phyloP scores from a whole-genome alignment of 1,140 invertebrate species.

The Aporrectodea caliginosa region DNA sequence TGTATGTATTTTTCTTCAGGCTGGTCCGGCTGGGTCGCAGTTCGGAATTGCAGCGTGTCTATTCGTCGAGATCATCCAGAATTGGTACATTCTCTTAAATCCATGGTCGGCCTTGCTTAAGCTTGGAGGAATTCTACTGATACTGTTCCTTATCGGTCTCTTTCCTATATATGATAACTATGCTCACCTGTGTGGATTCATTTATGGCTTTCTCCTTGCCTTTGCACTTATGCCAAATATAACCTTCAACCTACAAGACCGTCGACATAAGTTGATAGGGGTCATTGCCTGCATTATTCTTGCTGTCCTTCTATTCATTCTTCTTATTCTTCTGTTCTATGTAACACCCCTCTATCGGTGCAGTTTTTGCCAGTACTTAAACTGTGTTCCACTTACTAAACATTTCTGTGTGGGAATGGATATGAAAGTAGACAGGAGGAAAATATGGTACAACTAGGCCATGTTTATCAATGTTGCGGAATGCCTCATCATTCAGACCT shows the following conservation, averaged over 20 bases:
- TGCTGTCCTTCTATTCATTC: conserved; percentile 69
- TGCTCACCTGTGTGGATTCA: conserved; percentile 83
- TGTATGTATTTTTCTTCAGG: conserved; percentile 64
- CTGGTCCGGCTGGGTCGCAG: conserved; percentile 88
- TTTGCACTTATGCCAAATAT: conserved; percentile 80
- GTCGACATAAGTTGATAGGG: conserved; percentile 65
- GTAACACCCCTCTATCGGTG: conserved; percentile 84
- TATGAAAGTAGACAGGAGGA: conserved; percentile 68
- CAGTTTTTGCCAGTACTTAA: conserved; percentile 81
- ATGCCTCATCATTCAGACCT: no score
- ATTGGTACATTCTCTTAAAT: conserved; percentile 71
- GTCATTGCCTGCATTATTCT: conserved; percentile 75
- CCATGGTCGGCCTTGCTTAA: conserved; percentile 73
- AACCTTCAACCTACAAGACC: conserved; percentile 27
- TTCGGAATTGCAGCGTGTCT: conserved; percentile 87
- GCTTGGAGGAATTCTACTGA: conserved; percentile 68
- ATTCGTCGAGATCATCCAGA: conserved; percentile 78
- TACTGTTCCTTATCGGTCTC: conserved; percentile 77
- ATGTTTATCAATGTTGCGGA: no score
- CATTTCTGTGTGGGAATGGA: conserved; percentile 91
- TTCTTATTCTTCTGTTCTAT: conserved; percentile 80
- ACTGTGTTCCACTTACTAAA: conserved; percentile 82
- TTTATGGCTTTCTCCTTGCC: conserved; percentile 85
- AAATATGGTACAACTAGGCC: not conserved
- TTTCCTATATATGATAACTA: conserved; percentile 88